phyloP scores from a whole-genome alignment of 2,797 vertebrate genomes.

The Cryptoblepharus egeriae region DNA sequence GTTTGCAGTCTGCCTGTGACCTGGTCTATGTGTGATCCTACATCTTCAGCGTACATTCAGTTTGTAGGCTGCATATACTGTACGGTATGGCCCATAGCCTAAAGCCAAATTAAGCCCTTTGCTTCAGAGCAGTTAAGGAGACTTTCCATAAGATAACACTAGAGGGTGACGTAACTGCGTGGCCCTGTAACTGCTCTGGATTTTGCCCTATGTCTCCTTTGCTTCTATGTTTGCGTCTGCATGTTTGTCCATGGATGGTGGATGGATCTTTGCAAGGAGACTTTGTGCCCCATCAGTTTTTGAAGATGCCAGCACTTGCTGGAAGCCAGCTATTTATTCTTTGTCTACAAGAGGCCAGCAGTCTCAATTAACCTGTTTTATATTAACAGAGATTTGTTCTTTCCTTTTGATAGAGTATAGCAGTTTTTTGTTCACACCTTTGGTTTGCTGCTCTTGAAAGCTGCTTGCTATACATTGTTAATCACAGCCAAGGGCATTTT shows the following conservation, averaged over 20 bases:
- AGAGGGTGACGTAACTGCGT: no score
- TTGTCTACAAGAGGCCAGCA: constrained; percentile 22
- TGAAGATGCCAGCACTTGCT: not conserved
- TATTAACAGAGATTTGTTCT: constrained; percentile 33
- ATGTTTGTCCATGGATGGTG: not conserved
- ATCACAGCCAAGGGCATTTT: constrained; percentile 36
- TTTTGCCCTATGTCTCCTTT: no score
- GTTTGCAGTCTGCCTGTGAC: not conserved
- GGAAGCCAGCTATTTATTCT: constrained; percentile 22
- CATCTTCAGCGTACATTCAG: not conserved
- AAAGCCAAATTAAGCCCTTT: no score
- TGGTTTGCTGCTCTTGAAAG: constrained; percentile 26
- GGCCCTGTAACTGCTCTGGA: not conserved
- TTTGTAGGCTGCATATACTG: not conserved
- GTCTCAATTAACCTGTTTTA: constrained; percentile 39
- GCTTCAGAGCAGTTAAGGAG: no score
- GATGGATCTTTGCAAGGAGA: not conserved
- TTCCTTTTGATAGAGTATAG: constrained; percentile 24
- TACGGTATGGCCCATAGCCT: no score
- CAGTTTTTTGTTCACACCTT: constrained; percentile 14
- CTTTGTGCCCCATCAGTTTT: not conserved
- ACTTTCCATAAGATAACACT: no score
- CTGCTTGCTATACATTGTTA: constrained; percentile 41
- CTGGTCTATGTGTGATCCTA: not conserved
- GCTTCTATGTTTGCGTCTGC: no score